Conservation (phyloP, 2,113 vertebrate species). For the Dipodomys merriami region DNA sequence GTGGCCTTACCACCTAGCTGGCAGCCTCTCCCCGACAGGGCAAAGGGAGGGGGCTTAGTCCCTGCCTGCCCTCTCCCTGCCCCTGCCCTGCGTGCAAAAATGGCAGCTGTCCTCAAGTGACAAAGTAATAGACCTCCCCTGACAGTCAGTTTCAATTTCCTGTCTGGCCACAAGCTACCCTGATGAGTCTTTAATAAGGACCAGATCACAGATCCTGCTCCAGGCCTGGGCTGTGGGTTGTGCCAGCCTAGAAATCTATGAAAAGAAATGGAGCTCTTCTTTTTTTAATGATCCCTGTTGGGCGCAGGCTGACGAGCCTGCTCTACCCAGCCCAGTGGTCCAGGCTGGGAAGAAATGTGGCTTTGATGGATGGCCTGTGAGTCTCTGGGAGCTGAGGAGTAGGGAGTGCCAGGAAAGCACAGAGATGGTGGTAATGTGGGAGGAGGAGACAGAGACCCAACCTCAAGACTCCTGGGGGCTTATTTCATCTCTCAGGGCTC, state of each 20-base stretch:
- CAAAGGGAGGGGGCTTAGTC: not conserved
- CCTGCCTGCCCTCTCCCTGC: not conserved
- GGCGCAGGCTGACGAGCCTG: not conserved
- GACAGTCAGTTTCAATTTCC: conserved; percentile 27
- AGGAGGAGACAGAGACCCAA: not conserved
- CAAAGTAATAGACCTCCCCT: not conserved
- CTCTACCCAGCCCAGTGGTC: not conserved
- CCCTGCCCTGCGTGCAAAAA: not conserved
- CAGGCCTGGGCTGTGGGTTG: not conserved
- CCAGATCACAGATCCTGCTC: not conserved
- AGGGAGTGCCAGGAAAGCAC: not conserved
- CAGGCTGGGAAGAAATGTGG: too few relatives aligned
- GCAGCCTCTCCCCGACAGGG: not conserved
- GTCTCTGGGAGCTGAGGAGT: not conserved
- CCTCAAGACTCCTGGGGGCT: not conserved
- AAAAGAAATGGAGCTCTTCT: not conserved
- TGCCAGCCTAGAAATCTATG: not conserved
- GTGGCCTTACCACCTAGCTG: not conserved
- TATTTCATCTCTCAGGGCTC: conserved; percentile 57
- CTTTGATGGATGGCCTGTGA: not conserved
- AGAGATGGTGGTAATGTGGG: too few relatives aligned
- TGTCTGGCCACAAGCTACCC: not conserved
- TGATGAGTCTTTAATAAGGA: not conserved
- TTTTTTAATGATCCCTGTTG: not conserved
- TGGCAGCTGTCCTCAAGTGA: not conserved